phyloP scores from a whole-genome alignment of 2,797 vertebrate species.

The Hyperoplus lanceolatus region DNA sequence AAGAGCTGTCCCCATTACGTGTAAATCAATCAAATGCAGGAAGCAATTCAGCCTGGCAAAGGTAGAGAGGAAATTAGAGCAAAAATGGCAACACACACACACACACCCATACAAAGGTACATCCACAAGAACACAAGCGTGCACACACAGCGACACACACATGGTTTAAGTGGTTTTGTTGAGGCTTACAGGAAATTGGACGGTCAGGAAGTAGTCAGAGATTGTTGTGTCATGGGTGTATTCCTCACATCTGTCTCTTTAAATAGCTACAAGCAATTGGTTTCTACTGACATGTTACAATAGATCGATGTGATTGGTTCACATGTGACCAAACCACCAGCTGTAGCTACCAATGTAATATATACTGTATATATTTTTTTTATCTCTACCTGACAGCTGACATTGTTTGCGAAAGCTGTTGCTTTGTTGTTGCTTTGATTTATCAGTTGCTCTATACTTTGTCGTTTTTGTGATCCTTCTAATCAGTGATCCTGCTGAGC shows the following conservation, averaged over 20 bases:
- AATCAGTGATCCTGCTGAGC: background rate
- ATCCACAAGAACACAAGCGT: background rate
- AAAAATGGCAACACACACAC: conserved; percentile 38
- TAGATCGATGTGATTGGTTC: conserved; percentile 19
- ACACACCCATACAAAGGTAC: background rate
- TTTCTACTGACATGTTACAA: conserved; percentile 35
- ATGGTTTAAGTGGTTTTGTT: conserved; percentile 23
- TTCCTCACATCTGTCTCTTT: conserved; percentile 39
- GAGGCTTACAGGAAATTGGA: conserved; percentile 77
- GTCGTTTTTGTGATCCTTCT: background rate
- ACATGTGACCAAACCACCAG: conserved; percentile 3
- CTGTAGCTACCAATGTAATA: conserved; percentile 1
- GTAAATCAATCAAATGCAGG: conserved; percentile 77
- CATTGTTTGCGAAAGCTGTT: background rate
- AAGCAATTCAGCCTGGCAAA: conserved; percentile 71
- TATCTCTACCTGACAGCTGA: conserved; percentile 9
- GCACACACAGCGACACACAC: conserved; percentile 5
- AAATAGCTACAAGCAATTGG: conserved; percentile 67
- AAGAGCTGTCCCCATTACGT: conserved; percentile 54
- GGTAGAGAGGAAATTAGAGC: conserved; percentile 79
- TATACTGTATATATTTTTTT: background rate
- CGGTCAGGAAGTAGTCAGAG: conserved; percentile 61
- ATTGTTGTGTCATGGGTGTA: conserved; percentile 60
- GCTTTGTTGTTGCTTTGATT: conserved; percentile 11
- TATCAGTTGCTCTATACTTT: background rate